Conservation (phyloP, 2,113 vertebrate genomes). For the Heptranchias perlo region DNA sequence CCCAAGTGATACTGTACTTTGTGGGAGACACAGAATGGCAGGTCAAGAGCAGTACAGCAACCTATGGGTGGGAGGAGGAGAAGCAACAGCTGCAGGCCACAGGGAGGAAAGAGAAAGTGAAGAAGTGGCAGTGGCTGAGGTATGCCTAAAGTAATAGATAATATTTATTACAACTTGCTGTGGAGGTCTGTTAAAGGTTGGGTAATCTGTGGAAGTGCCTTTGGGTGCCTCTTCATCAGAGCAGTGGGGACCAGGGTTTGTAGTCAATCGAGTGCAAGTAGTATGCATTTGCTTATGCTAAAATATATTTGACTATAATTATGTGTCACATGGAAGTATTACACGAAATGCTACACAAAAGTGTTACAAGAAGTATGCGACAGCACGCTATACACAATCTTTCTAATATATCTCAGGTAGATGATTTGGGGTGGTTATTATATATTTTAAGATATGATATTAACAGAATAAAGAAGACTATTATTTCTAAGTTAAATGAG, state of each 20-base stretch:
- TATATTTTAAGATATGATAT: background rate
- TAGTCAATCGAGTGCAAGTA: background rate
- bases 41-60: background rate
- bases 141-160: background rate
- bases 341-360: background rate
- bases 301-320: background rate
- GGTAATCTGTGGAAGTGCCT: background rate
- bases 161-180: background rate
- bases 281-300: background rate
- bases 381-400: background rate
- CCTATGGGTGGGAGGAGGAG: background rate
- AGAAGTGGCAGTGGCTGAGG: background rate
- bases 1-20: background rate
- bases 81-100: background rate
- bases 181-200: background rate
- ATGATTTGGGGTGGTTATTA: background rate
- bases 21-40: background rate
- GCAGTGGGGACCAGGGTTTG: background rate
- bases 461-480: background rate
- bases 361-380: background rate
- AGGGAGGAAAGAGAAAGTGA: no score
- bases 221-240: background rate
- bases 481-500: constrained; percentile 19
- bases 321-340: background rate
- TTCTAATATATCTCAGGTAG: background rate